These are phyloP conservation scores for Apodemus agrarius DNA, from an alignment of 2,797 vertebrate species.

Conservation along the genomic window DNA sequence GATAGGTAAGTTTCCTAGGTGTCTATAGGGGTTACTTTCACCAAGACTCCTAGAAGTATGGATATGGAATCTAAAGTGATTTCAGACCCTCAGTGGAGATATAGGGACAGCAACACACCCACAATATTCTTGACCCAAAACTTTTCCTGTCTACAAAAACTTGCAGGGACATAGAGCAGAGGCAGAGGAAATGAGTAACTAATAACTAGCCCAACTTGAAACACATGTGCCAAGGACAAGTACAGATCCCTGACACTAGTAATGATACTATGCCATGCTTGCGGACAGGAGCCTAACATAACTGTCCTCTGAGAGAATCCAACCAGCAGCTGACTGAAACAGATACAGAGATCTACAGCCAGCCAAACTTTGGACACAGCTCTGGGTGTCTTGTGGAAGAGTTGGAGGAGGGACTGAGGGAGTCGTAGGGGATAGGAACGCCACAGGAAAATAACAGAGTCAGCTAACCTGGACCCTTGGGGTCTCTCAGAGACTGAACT, in stretches of 20 bases:
- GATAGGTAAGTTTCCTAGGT: not conserved
- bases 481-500: not conserved
- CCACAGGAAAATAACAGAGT: not conserved
- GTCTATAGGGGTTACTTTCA: not conserved
- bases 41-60: not conserved
- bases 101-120: not conserved
- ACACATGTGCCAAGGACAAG: not conserved
- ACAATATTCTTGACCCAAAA: not conserved
- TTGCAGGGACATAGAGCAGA: not conserved
- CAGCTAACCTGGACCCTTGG: not conserved
- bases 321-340: not conserved
- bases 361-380: not conserved
- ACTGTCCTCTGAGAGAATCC: not conserved
- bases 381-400: not conserved
- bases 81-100: not conserved
- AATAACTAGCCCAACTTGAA: not conserved
- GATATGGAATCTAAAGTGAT: not conserved
- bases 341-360: not conserved
- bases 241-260: not conserved
- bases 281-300: not conserved
- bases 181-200: not conserved
- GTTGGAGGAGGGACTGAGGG: not conserved
- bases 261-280: not conserved
- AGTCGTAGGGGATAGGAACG: not conserved
- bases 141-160: not conserved